A percentile compares a stretch with the other conserved stretches of the same genome.
Conservation (phyloP, 1,140 invertebrate species). For the Nautilus pompilius region DNA sequence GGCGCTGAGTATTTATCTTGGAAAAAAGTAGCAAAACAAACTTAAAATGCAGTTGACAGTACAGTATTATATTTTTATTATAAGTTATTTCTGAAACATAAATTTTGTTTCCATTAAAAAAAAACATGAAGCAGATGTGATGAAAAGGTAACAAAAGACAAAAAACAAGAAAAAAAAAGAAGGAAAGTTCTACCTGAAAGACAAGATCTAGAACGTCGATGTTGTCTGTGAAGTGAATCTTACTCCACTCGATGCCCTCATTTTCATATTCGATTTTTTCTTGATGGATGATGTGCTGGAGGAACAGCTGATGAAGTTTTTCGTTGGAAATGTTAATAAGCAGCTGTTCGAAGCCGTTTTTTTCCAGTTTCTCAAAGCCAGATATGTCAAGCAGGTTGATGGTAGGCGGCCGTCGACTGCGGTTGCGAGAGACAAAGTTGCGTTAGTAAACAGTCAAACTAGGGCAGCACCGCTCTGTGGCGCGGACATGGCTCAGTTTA, state of each 20-base stretch:
- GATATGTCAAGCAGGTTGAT: constrained; percentile 37
- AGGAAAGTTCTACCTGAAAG: constrained; percentile 12
- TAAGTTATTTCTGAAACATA: too few relatives aligned
- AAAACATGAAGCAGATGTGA: not conserved
- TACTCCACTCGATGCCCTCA: constrained; percentile 65
- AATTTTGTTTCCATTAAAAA: too few relatives aligned
- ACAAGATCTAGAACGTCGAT: constrained; percentile 41
- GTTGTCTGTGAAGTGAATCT: constrained; percentile 74
- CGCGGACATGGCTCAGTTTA: too few relatives aligned
- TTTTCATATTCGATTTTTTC: constrained; percentile 73
- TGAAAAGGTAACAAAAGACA: not conserved
- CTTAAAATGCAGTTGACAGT: too few relatives aligned
- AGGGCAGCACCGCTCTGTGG: too few relatives aligned
- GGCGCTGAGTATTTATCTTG: too few relatives aligned
- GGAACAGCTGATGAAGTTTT: constrained; percentile 73
- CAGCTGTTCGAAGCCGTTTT: constrained; percentile 60
- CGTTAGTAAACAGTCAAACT: too few relatives aligned
- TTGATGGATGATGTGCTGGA: constrained; percentile 78
- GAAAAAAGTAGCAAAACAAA: too few relatives aligned
- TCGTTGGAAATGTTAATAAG: constrained; percentile 35
- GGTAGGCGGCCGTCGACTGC: not conserved
- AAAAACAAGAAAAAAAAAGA: not conserved
- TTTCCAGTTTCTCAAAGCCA: constrained; percentile 39
- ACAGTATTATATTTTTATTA: too few relatives aligned
- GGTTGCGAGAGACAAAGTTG: too few relatives aligned